Conservation (phyloP, 2,888 invertebrate genomes). For the Calameuta idolon region DNA sequence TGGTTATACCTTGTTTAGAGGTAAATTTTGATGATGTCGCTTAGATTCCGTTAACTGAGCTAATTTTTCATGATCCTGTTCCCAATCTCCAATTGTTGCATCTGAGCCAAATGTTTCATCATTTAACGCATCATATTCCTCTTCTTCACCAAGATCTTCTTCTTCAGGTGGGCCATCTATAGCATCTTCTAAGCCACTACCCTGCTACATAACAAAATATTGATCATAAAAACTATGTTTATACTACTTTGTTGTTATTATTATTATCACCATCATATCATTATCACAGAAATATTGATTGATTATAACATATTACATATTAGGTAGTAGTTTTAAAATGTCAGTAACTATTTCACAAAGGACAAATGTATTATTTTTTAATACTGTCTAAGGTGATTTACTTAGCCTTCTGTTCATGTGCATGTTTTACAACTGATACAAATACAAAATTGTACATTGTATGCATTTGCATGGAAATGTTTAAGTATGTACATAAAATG, state of each 20-base stretch:
- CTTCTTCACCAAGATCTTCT: conserved; percentile 77
- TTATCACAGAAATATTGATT: not conserved
- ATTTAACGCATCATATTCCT: conserved; percentile 91
- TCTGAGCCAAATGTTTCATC: conserved; percentile 92
- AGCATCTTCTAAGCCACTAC: conserved; percentile 55
- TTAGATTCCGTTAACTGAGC: conserved; percentile 72
- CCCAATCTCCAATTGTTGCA: conserved; percentile 79
- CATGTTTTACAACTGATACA: not conserved
- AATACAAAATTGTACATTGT: not conserved
- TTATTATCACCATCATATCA: not conserved
- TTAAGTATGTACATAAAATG: not conserved
- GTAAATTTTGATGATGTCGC: conserved; percentile 49
- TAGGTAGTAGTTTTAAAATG: not conserved
- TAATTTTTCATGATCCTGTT: conserved; percentile 78
- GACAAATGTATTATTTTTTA: not conserved
- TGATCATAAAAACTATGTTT: not conserved
- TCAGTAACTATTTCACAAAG: not conserved
- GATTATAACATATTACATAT: not conserved
- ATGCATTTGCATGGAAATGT: not conserved
- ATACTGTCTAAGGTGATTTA: not conserved
- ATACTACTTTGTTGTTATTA: not conserved
- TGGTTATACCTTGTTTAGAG: not conserved
- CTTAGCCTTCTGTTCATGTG: not conserved
- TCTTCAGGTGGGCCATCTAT: conserved; percentile 69
- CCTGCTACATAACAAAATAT: conserved; percentile 21